Conservation (phyloP, 2,113 vertebrate species). For the Oriolus oriolus region DNA sequence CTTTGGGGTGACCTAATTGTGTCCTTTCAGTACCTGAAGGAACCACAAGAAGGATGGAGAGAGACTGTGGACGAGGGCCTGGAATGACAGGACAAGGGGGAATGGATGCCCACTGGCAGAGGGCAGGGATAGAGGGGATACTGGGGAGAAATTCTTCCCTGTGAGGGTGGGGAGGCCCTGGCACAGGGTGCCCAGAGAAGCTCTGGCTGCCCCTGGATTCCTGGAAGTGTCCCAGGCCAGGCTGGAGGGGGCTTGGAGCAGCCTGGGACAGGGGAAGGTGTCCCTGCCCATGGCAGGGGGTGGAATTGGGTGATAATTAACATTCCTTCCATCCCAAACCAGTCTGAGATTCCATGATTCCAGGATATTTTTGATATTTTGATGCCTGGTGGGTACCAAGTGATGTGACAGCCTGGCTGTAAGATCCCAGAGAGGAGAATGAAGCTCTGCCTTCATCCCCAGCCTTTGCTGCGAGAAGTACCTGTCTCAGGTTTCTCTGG, state of each 20-base stretch:
- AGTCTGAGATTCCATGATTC: background rate
- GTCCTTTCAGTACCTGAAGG: background rate
- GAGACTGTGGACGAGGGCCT: background rate
- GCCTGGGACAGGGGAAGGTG: background rate
- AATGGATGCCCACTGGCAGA: background rate
- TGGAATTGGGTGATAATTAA: background rate
- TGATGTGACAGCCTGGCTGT: rapidly evolving
- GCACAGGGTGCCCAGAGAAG: background rate
- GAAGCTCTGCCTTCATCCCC: background rate
- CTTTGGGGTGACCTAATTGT: background rate
- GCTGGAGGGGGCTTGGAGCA: background rate
- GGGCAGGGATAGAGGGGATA: background rate
- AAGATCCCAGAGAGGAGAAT: background rate
- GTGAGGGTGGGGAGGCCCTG: background rate
- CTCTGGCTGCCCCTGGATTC: background rate
- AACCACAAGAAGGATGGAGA: background rate
- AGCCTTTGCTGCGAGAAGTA: background rate
- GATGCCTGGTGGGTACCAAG: no score
- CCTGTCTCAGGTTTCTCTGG: background rate
- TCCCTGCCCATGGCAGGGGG: background rate
- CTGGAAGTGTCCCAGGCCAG: background rate
- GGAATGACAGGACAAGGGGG: background rate
- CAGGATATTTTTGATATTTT: background rate
- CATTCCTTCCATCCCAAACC: background rate
- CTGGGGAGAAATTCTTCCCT: background rate